Percentiles rank a stretch among this genome's conserved stretches.
Conservation (phyloP, 1,140 invertebrate species). For the Penaeus indicus region DNA sequence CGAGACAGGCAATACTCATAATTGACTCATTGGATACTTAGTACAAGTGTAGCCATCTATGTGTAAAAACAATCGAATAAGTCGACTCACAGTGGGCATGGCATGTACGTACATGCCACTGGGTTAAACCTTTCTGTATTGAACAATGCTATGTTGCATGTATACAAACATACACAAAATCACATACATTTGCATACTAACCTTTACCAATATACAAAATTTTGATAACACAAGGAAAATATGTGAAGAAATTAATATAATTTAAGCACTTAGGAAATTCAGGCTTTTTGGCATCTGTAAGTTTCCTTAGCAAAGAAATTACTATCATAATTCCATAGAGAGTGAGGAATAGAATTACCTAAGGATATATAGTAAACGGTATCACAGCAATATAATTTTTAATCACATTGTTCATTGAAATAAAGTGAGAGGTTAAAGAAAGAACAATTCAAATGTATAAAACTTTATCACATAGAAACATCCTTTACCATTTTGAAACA, state of each 20-base stretch:
- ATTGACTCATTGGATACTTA: too few species aligned
- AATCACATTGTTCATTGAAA: background rate
- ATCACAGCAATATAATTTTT: background rate
- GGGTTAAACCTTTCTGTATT: background rate
- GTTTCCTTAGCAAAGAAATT: too few species aligned
- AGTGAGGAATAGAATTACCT: too few species aligned
- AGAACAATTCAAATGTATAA: background rate
- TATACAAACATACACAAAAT: conserved; percentile 5
- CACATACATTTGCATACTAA: background rate
- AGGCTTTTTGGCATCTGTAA: too few species aligned
- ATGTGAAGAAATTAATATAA: background rate
- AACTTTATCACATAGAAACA: conserved; percentile 34
- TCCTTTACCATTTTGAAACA: conserved; percentile 61
- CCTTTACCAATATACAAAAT: background rate
- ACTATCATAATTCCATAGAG: too few species aligned
- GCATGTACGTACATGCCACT: background rate
- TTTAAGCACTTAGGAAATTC: background rate
- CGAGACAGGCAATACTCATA: too few species aligned
- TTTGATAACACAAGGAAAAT: background rate
- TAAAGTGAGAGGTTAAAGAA: background rate
- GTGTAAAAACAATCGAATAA: too few species aligned
- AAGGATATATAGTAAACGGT: too few species aligned
- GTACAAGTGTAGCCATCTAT: too few species aligned
- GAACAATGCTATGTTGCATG: background rate
- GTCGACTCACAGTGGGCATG: too few species aligned